Conservation (phyloP, 1,140 invertebrate genomes). For the Stegodyphus mimosarum region DNA sequence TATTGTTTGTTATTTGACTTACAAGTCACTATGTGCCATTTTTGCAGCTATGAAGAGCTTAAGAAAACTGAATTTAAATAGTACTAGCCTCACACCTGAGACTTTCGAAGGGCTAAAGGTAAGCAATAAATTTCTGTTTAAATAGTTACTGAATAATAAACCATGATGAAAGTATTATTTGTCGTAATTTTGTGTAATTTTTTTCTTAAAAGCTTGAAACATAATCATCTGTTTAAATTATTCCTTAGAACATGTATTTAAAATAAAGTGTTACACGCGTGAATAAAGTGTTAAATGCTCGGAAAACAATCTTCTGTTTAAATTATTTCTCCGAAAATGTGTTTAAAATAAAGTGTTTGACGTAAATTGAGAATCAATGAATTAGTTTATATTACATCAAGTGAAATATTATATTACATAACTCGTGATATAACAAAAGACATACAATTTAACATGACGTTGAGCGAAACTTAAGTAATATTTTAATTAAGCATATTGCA, state of each 20-base stretch:
- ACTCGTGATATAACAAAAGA: too few species aligned
- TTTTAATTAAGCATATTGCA: too few species aligned
- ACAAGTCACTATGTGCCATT: not conserved
- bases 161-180: not conserved
- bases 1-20: too few species aligned
- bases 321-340: too few species aligned
- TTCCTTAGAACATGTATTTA: not conserved
- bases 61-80: slow-evolving; percentile 84
- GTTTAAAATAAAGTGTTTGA: too few species aligned
- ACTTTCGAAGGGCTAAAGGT: slow-evolving; percentile 82
- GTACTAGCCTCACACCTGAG: slow-evolving; percentile 81
- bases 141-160: not conserved
- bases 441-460: too few species aligned
- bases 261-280: not conserved
- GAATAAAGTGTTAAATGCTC: too few species aligned
- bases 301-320: too few species aligned
- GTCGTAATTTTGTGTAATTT: not conserved
- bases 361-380: too few species aligned
- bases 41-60: slow-evolving; percentile 81
- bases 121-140: not conserved
- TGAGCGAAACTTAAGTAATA: too few species aligned
- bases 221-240: not conserved
- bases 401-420: too few species aligned
- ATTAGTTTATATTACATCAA: too few species aligned
- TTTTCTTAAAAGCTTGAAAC: not conserved